These are phyloP conservation scores for Eutrigla gurnardus DNA, from an alignment of 2,797 vertebrate genomes.

Conservation along the genomic window DNA sequence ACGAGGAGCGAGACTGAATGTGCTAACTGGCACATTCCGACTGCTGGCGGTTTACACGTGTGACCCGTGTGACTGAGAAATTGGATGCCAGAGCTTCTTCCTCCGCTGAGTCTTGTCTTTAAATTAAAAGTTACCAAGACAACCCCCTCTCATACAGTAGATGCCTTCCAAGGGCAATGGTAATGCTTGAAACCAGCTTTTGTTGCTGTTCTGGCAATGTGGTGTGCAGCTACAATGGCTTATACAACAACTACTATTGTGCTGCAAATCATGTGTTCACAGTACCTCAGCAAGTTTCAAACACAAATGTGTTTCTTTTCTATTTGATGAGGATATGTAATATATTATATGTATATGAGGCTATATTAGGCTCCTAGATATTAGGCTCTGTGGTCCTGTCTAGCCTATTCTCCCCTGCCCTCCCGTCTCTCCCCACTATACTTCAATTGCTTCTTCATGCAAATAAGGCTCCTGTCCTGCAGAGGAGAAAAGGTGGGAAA, in stretches of 20 bases:
- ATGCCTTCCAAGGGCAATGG: constrained; percentile 55
- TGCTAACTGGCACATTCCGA: constrained; percentile 11
- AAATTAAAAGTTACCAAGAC: constrained; percentile 70
- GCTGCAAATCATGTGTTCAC: background rate
- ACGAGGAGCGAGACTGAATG: constrained; percentile 12
- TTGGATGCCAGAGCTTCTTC: constrained; percentile 22
- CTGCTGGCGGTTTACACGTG: constrained; percentile 19
- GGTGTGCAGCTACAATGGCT: background rate
- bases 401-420: constrained; percentile 28
- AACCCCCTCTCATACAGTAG: constrained; percentile 51
- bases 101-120: constrained; percentile 24
- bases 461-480: constrained; percentile 74
- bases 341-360: background rate
- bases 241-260: constrained; percentile 1
- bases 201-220: constrained; percentile 18
- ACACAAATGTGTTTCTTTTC: background rate
- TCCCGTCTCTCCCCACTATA: constrained; percentile 30
- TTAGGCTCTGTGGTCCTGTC: constrained; percentile 9
- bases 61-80: constrained; percentile 33
- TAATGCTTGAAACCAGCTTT: constrained; percentile 43
- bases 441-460: constrained; percentile 73
- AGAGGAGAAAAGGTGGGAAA: constrained; percentile 79
- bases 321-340: constrained; percentile 1
- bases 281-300: background rate
- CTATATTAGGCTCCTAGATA: too few relatives aligned